Evolutionary conservation across 2,113 vertebrate genomes (phyloP).

Genomic region (Dolichotis patagonum): DNA sequence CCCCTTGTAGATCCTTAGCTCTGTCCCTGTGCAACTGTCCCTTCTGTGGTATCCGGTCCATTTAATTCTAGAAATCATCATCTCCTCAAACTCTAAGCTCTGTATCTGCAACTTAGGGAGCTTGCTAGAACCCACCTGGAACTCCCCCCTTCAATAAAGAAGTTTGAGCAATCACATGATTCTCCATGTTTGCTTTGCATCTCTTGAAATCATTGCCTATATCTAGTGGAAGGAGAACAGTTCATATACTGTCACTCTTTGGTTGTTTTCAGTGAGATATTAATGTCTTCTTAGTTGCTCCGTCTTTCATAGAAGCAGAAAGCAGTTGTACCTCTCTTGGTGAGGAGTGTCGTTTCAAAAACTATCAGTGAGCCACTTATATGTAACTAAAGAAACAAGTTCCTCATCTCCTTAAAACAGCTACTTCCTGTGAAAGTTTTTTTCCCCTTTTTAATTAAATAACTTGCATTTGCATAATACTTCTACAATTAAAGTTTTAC

Average conservation of each 20-base stretch:
- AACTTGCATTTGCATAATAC: constrained; percentile 76
- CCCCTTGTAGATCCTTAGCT: not conserved
- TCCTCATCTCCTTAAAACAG: constrained; percentile 46
- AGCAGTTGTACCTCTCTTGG: not conserved
- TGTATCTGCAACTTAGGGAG: not conserved
- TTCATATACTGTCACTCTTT: not conserved
- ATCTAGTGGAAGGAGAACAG: not conserved
- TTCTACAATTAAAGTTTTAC: constrained; percentile 77
- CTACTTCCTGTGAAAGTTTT: constrained; percentile 59
- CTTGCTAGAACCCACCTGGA: not conserved
- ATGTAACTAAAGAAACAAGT: constrained; percentile 51
- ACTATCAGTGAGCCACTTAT: constrained; percentile 31
- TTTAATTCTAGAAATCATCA: not conserved
- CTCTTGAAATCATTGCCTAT: not conserved
- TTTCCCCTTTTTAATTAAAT: constrained; percentile 69
- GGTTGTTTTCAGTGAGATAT: not conserved
- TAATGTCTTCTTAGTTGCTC: not conserved
- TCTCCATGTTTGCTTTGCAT: not conserved
- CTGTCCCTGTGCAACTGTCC: not conserved
- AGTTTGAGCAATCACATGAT: not conserved
- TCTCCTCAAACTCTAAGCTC: not conserved
- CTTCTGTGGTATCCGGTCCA: not conserved
- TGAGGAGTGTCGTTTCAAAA: constrained; percentile 45
- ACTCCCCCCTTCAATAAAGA: not conserved
- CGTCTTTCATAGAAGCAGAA: constrained; percentile 22